Evolutionary conservation across 2,797 vertebrate species (phyloP).

Genomic region (Sylvia borin): DNA sequence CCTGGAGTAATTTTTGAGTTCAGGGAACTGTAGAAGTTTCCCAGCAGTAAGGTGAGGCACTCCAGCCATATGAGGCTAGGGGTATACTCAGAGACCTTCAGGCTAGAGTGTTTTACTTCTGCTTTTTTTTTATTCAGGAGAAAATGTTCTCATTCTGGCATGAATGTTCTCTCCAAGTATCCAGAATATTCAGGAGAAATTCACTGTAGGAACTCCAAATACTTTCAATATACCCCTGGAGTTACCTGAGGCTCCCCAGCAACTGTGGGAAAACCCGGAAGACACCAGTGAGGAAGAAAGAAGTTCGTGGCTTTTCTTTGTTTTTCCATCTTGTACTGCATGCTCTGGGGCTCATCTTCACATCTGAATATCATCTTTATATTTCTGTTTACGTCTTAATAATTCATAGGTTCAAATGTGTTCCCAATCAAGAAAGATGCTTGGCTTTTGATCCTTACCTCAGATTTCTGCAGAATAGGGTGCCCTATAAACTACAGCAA

Average conservation of each 20-base stretch:
- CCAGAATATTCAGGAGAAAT: background rate
- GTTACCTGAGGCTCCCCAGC: background rate
- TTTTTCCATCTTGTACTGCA: background rate
- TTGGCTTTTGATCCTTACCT: background rate
- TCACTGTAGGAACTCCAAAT: background rate
- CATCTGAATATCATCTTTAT: background rate
- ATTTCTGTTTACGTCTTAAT: background rate
- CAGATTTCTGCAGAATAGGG: background rate
- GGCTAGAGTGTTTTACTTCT: background rate
- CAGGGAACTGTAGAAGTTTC: background rate
- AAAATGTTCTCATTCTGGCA: background rate
- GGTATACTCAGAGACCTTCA: background rate
- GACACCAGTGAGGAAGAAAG: background rate
- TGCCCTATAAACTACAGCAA: no score
- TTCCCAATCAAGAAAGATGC: background rate
- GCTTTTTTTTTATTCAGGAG: background rate
- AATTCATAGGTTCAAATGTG: background rate
- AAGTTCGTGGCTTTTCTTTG: background rate
- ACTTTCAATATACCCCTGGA: background rate
- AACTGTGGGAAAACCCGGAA: background rate
- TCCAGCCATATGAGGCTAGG: accelerated
- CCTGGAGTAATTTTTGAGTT: background rate
- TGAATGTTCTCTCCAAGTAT: background rate
- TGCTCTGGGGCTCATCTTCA: background rate
- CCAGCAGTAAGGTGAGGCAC: background rate